phyloP scores from a whole-genome alignment of 2,797 vertebrate genomes.

The Coregonus ussuriensis region DNA sequence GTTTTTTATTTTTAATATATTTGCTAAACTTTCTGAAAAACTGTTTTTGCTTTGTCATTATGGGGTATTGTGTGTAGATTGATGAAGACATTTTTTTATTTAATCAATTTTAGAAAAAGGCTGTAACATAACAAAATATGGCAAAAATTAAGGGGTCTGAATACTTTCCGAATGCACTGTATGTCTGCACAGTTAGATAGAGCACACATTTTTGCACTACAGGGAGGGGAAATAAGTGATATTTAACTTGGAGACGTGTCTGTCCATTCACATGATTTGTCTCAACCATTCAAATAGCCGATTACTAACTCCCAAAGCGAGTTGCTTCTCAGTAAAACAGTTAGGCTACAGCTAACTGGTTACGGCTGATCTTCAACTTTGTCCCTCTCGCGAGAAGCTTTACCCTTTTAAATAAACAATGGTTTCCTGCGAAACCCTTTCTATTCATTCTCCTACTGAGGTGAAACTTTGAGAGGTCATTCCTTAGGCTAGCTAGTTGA shows the following conservation, averaged over 20 bases:
- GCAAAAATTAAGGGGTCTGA: no score
- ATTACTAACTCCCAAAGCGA: neutral
- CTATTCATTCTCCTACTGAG: neutral
- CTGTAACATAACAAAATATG: no score
- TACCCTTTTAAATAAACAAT: neutral
- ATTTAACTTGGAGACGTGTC: neutral
- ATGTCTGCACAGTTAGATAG: conserved; percentile 18
- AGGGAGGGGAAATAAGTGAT: neutral
- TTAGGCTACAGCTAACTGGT: neutral
- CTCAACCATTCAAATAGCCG: neutral
- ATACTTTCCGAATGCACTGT: no score
- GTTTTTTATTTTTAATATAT: no score
- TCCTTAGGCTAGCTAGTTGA: neutral
- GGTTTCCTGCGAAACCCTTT: neutral
- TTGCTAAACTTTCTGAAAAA: no score
- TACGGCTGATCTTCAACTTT: neutral
- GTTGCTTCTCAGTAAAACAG: neutral
- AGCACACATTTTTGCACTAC: neutral
- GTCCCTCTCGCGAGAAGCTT: neutral
- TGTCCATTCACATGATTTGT: neutral
- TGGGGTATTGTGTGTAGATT: no score
- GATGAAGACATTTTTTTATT: no score
- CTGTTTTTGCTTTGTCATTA: no score
- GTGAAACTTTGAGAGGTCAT: conserved; percentile 1
- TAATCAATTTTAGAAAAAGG: no score